Evolutionary conservation across 2,888 invertebrate genomes (phyloP).

Genomic region (Drosophila phalerata): DNA sequence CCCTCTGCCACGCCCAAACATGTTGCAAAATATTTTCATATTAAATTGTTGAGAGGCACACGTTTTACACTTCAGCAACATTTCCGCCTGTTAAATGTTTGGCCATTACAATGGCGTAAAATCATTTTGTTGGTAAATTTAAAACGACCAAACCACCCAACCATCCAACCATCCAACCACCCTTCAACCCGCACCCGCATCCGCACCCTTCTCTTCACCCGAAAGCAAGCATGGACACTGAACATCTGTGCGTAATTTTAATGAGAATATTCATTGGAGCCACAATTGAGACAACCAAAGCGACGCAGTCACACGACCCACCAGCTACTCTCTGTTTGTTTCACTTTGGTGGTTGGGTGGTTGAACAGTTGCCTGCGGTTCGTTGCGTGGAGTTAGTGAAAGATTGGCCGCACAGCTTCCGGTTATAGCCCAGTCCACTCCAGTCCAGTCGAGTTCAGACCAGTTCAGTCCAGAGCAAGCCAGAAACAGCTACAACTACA

Average conservation of each 20-base stretch:
- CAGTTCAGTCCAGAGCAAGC: slow-evolving; percentile 7
- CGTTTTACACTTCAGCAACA: slow-evolving; percentile 74
- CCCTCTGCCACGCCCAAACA: slow-evolving; percentile 10
- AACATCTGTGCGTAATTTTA: slow-evolving; percentile 73
- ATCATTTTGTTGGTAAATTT: slow-evolving; percentile 67
- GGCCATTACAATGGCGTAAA: slow-evolving; percentile 74
- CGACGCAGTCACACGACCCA: slow-evolving; percentile 43
- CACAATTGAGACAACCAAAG: slow-evolving; percentile 65
- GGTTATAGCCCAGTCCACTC: slow-evolving; percentile 42
- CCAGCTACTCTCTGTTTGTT: slow-evolving; percentile 4
- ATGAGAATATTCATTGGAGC: slow-evolving; percentile 75
- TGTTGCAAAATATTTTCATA: slow-evolving; percentile 62
- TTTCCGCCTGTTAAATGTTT: slow-evolving; percentile 68
- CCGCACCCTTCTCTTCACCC: not conserved
- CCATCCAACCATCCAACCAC: not conserved
- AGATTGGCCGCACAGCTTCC: slow-evolving; percentile 64
- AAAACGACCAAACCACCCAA: slow-evolving; percentile 36
- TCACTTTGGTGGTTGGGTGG: slow-evolving; percentile 10
- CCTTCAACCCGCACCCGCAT: too few relatives aligned
- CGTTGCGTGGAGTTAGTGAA: slow-evolving; percentile 54
- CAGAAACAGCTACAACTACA: slow-evolving; percentile 41
- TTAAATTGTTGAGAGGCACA: slow-evolving; percentile 56
- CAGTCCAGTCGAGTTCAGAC: slow-evolving; percentile 1
- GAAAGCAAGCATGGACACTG: slow-evolving; percentile 34
- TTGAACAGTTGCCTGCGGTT: slow-evolving; percentile 17